phyloP scores from a whole-genome alignment of 2,113 vertebrate species.

The Puffinus mauretanicus region DNA sequence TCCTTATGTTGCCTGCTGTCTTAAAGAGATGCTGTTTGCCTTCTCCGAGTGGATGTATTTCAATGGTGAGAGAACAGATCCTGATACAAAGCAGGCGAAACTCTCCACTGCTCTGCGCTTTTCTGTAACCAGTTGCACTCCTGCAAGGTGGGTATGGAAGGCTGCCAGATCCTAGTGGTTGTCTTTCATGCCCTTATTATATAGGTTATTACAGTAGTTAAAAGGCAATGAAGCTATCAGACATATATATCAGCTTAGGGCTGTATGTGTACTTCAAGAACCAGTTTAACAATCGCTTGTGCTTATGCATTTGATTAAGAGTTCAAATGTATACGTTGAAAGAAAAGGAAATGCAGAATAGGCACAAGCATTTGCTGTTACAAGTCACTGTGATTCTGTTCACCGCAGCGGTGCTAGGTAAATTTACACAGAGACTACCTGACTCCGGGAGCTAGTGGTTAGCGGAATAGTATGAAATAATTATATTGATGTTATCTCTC shows the following conservation, averaged over 20 bases:
- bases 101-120: background rate
- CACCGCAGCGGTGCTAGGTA: background rate
- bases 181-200: background rate
- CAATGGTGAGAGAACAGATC: background rate
- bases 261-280: background rate
- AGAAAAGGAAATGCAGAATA: background rate
- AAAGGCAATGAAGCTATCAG: slow-evolving; percentile 18
- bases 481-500: background rate
- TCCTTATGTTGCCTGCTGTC: background rate
- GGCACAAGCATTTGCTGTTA: background rate
- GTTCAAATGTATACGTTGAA: rapidly evolving
- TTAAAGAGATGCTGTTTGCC: background rate
- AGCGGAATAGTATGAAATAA: background rate
- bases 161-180: background rate
- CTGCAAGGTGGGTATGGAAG: background rate
- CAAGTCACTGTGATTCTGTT: background rate
- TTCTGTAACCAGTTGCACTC: background rate
- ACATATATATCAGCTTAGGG: background rate
- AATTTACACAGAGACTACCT: background rate
- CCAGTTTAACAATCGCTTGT: slow-evolving; percentile 1
- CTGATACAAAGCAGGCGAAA: background rate
- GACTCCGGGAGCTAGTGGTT: background rate
- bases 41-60: background rate
- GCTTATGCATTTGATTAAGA: background rate
- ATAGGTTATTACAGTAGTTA: background rate